Percentiles rank a stretch among this genome's conserved stretches.
Evolutionary conservation across 2,113 vertebrate genomes (phyloP).

Genomic region (Martes martes): DNA sequence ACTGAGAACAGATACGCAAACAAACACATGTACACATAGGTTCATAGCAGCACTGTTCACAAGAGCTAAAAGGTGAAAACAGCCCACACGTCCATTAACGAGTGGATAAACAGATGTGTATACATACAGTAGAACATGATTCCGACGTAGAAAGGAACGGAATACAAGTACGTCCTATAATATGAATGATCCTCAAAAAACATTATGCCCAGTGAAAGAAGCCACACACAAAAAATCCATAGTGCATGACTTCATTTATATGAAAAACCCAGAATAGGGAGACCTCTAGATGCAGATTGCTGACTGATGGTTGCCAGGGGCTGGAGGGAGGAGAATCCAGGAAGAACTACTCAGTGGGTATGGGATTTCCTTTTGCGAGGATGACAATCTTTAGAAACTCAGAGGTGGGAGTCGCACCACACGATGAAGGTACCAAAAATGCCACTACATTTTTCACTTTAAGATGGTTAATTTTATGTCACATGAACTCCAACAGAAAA

Average conservation of each 20-base stretch:
- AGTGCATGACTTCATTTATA: not conserved
- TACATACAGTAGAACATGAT: not conserved
- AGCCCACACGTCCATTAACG: not conserved
- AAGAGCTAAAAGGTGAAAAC: not conserved
- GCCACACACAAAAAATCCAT: not conserved
- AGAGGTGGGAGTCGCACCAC: not conserved
- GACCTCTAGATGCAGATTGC: not conserved
- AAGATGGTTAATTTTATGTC: not conserved
- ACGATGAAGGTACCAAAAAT: not conserved
- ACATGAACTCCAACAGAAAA: not conserved
- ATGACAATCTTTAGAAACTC: not conserved
- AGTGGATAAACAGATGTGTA: not conserved
- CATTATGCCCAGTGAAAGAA: not conserved
- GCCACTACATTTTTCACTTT: not conserved
- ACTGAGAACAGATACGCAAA: not conserved
- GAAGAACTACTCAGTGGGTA: not conserved
- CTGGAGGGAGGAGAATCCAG: too few relatives aligned
- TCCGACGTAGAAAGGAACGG: not conserved
- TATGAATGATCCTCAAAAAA: not conserved
- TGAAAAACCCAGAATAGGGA: not conserved
- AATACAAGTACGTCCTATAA: not conserved
- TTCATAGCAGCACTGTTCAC: not conserved
- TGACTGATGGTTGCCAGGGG: not conserved
- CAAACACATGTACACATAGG: not conserved
- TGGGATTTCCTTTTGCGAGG: not conserved